Base-by-base conservation (phyloP, 2,113 vertebrate species). In the Xerus inauris region DNA sequence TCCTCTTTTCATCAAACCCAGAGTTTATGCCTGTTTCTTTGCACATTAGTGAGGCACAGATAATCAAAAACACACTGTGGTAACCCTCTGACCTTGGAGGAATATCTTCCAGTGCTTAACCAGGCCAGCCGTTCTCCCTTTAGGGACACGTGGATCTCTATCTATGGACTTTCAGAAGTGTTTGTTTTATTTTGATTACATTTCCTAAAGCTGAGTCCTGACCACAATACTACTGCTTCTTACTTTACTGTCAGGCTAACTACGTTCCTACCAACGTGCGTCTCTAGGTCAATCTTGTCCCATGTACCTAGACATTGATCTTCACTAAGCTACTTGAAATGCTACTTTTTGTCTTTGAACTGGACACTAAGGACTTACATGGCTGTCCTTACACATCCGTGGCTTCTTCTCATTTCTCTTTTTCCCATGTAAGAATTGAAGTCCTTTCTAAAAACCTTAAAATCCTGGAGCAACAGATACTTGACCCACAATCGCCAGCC, bases 391-490 rank as follows among this genome's bases (percentile, higher is more conserved):
- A 57, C 20, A 57, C 54, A 57, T 57, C 5, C n/a, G 9, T 28
- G 19, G 7, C 16, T 57, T 57, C 54, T 57, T 22, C 5, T 42
- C 32, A 45, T 72, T 92, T 80, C 17, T 49, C 4, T 69, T 54
- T 71, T 9, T 86, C 19, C 38, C 28, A 45, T 35, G 4, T 16
- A 94, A 87, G 7, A 57, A 16, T 8, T 26, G 13, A 83, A 94
- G 14, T 22, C 4, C 5, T 38, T 49, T 45, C 26, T 28, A 1
- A 45, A 65, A 57, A 82, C 14, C 0, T 26, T n/a, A 49, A 83
- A 1, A 1, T 22, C 28, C 26, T 72, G 3, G 40, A 4, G 4
- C 3, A 9, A 1, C 0, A 35, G 24, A 65, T 16, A 13, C 30
- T 40, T 30, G 35, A 7, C 20, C 14, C 5, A 38, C 1, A 8